Evolutionary conservation across 2,888 invertebrate species (phyloP).

Genomic region (Hermaeophaga mercurialis): DNA sequence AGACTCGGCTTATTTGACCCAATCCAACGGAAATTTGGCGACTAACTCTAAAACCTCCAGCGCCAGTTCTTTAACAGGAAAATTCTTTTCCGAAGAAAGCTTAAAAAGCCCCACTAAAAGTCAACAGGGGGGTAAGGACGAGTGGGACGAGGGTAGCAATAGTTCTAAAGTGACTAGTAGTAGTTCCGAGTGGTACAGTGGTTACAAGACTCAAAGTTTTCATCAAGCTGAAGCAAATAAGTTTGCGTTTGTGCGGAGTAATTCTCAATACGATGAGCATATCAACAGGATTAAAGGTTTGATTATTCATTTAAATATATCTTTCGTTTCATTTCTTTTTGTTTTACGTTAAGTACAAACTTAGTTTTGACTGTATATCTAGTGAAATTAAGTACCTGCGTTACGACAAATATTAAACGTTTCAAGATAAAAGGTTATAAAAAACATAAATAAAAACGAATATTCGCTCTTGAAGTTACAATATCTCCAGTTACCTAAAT

Average conservation of each 20-base stretch:
- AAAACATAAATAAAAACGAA: too few relatives aligned
- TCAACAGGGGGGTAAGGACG: slow-evolving; percentile 44
- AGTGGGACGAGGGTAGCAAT: slow-evolving; percentile 56
- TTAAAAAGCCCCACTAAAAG: slow-evolving; percentile 46
- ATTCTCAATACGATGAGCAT: slow-evolving; percentile 84
- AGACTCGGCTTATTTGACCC: slow-evolving; percentile 66
- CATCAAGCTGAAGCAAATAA: slow-evolving; percentile 69
- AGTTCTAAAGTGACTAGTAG: slow-evolving; percentile 57
- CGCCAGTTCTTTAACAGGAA: slow-evolving; percentile 59
- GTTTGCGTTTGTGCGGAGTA: slow-evolving; percentile 76
- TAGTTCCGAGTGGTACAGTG: slow-evolving; percentile 64
- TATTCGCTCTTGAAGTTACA: too few relatives aligned
- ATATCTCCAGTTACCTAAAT: too few relatives aligned
- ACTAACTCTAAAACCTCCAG: slow-evolving; percentile 62
- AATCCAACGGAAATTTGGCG: slow-evolving; percentile 56
- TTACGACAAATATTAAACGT: too few relatives aligned
- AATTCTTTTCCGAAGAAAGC: slow-evolving; percentile 63
- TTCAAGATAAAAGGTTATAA: too few relatives aligned
- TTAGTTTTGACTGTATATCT: too few relatives aligned
- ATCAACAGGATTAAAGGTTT: slow-evolving; percentile 86
- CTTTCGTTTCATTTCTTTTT: too few relatives aligned
- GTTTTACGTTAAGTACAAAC: too few relatives aligned
- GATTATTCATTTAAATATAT: neutral
- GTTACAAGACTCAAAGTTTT: slow-evolving; percentile 64
- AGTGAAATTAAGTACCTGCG: too few relatives aligned